A percentile compares a stretch with the other conserved stretches of the same genome.
These are phyloP conservation scores for Parazoanthus swiftii DNA, from an alignment of 92 coral and sea anemone genomes.

Conservation along the genomic window DNA sequence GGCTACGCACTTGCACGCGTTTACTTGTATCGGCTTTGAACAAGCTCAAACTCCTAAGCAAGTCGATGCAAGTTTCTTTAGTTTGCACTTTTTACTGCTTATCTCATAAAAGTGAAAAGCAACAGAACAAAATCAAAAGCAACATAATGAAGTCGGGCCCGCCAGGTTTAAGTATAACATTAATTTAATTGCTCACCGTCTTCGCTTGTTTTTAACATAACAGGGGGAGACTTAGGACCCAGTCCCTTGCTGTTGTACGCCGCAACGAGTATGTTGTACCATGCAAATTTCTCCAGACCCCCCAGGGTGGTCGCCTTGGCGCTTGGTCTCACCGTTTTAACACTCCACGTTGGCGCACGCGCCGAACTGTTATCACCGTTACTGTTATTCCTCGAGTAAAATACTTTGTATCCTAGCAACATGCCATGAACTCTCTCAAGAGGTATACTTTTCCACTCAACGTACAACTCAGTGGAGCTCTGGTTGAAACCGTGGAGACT, in stretches of 20 bases:
- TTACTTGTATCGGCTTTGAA: too few relatives aligned
- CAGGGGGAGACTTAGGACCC: slow-evolving; percentile 72
- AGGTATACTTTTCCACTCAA: slow-evolving; percentile 78
- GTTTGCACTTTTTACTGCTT: too few relatives aligned
- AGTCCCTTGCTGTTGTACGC: slow-evolving; percentile 87
- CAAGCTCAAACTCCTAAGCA: too few relatives aligned
- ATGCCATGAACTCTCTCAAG: slow-evolving; percentile 67
- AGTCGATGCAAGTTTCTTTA: too few relatives aligned
- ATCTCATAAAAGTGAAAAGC: too few relatives aligned
- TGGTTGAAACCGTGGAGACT: slow-evolving; percentile 66
- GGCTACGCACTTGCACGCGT: too few relatives aligned
- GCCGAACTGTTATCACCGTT: not conserved
- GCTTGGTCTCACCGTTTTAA: slow-evolving; percentile 50
- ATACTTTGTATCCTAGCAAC: slow-evolving; percentile 46
- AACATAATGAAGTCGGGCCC: too few relatives aligned
- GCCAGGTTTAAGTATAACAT: not conserved
- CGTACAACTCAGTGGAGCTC: slow-evolving; percentile 83
- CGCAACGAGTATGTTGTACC: slow-evolving; percentile 73
- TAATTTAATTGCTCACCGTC: slow-evolving; percentile 67
- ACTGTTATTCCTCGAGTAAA: slow-evolving; percentile 26
- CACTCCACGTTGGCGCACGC: not conserved
- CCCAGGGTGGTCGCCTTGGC: slow-evolving; percentile 50
- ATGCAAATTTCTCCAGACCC: slow-evolving; percentile 65
- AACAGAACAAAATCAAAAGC: too few relatives aligned
- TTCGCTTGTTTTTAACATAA: slow-evolving; percentile 70